Evolutionary conservation across 1,140 invertebrate species (phyloP), one percentile per base, ranked within the genome.

Genomic region (Eulimnadia texana): DNA sequence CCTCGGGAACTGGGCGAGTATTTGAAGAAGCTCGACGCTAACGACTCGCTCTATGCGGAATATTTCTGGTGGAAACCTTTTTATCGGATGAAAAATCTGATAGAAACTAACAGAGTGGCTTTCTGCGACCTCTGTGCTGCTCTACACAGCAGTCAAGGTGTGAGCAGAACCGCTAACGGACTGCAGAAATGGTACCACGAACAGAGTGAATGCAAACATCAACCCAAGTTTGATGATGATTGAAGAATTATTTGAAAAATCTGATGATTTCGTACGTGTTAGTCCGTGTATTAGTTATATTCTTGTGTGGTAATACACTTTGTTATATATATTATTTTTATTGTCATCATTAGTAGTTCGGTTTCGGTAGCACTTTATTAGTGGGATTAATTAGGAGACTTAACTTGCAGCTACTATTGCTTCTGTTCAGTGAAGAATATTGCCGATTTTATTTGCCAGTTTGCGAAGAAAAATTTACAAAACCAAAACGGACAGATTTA

Each of bases 1-100:
- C 67, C 72, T 2, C 63, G 68, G 61, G 51, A 67, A n/a, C 60
- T 78, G n/a, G 73, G 70, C 0, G 28, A 70, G 1, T 76, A 76
- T 59, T 58, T 78, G 3, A 54, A 64, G 60, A 69, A 76, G 55
- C 66, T 69, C 55, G 64, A 58, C 16, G 50, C 67, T 3, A 73
- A 77, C 51, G 71, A 73, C 62, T 68, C 65, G 6, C 52, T 70
- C 1, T 74, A 74, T 65, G 71, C 73, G 50, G 64, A 67, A 59
- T 74, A 73, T 64, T 75, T 75, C 64, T 29, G 50, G 13, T 74
- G 72, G 72, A 74, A 70, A 63, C 47, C 33, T 0, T 51, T 6
- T 28, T 60, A 60, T 23, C 22, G 50, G n/a, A 49, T 60, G 1
- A 25, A 23, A n/a, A 60, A 27, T 10, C 23, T 50, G 54, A 10